Evolutionary conservation across 2,888 invertebrate genomes (phyloP), one percentile per base, ranked within the genome.

Genomic region (Aelia acuminata): DNA sequence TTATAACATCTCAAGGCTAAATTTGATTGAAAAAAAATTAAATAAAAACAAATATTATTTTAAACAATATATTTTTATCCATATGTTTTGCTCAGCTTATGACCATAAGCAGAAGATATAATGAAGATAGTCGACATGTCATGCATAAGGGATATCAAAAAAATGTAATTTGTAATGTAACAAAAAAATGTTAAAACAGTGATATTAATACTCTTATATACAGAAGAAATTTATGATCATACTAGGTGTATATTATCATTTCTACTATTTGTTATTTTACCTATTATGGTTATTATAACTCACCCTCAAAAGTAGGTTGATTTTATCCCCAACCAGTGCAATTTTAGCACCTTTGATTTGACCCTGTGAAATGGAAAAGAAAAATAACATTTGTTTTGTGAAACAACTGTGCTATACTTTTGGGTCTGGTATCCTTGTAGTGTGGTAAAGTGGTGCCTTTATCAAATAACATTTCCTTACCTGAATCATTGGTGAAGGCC

Each of bases 301-400:
- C 90, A 90, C 90, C 90, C 90, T 90, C 87, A 90, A 85, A 35
- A 90, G 90, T 48, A 90, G 90, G 89, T 90, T 90, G 57, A 90
- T 89, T 90, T 90, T 90, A 89, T 90, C 90, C 89, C 90, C 90
- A 88, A 90, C 89, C 87, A 90, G 89, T 89, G 90, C 90, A 89
- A 90, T 88, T 90, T 90, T 90, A 88, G 90, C 90, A 87, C 90
- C 90, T 88, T 90, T 90, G 88, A 90, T 88, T 48, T 86, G 85
- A 88, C 90, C 86, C 90, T 90, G 90, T 85, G 88, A 88, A 89
- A 75, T 84, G 84, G 87, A 87, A 85, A 85, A 87, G 31, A 87
- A 87, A 49, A 80, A 48, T 50, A 49, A 87, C 84, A 87, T 87
- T 43, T 80, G 43, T 43, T 87, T 48, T 13, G 63, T 70, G 70